Conservation (phyloP, 2,113 vertebrate species). For the Colius striatus region DNA sequence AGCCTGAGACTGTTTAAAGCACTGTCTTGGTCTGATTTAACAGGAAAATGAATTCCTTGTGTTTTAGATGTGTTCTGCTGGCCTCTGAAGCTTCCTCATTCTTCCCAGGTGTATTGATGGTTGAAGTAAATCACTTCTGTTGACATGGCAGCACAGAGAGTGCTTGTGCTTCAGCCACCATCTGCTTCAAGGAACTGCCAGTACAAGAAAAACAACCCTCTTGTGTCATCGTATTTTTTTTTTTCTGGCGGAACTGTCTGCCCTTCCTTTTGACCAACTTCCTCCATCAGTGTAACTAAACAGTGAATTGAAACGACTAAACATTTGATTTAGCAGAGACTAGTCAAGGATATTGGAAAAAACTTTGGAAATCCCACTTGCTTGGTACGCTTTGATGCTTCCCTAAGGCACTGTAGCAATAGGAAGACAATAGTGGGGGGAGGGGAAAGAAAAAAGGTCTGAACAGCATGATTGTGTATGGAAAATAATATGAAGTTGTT, state of each 20-base stretch:
- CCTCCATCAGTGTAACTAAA: background rate
- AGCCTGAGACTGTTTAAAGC: background rate
- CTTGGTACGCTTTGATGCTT: background rate
- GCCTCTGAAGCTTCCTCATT: background rate
- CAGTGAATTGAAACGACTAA: too few species aligned
- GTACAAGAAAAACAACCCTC: background rate
- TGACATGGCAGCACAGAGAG: rapidly evolving
- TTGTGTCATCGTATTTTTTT: rapidly evolving
- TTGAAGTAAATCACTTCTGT: background rate
- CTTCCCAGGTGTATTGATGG: background rate
- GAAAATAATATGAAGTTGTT: background rate
- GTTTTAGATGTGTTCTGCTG: background rate
- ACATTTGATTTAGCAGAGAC: background rate
- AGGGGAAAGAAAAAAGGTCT: background rate
- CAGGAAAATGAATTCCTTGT: background rate
- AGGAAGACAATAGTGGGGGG: background rate
- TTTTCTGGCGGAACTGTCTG: background rate
- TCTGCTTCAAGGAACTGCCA: background rate
- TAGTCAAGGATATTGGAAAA: background rate
- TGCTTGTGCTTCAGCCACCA: background rate
- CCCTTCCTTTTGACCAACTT: background rate
- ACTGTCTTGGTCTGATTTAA: background rate
- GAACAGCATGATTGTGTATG: background rate
- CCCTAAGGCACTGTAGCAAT: background rate
- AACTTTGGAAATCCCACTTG: background rate